phyloP scores from a whole-genome alignment of 2,113 vertebrate genomes.

The Hyperopisus bebe region DNA sequence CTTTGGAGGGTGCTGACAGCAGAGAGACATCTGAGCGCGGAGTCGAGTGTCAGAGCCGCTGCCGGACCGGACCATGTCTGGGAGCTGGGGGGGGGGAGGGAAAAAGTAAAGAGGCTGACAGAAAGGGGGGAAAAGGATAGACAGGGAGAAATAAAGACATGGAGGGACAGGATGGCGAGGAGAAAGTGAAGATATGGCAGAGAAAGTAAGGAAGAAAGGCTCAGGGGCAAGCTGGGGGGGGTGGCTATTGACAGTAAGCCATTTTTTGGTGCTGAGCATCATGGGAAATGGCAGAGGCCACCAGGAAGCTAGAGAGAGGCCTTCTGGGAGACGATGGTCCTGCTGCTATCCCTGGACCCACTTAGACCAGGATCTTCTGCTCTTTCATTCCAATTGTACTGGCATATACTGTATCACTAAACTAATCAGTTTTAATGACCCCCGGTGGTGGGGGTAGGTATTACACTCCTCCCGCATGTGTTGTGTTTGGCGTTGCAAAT shows the following conservation, averaged over 20 bases:
- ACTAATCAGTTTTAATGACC: not conserved
- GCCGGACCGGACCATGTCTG: slow-evolving; percentile 31
- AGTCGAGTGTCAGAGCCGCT: slow-evolving; percentile 41
- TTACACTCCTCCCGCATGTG: not conserved
- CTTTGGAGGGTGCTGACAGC: slow-evolving; percentile 59
- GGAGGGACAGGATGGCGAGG: not conserved
- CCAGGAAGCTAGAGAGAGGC: not conserved
- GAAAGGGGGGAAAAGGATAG: not conserved
- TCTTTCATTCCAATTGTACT: not conserved
- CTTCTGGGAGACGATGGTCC: not conserved
- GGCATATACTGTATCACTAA: not conserved
- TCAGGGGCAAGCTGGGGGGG: not conserved
- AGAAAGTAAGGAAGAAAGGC: not conserved
- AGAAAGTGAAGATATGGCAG: not conserved
- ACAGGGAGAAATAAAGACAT: slow-evolving; percentile 18
- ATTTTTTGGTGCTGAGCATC: not conserved
- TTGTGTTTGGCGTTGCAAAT: not conserved
- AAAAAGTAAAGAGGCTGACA: slow-evolving; percentile 21
- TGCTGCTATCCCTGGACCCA: slow-evolving; percentile 15
- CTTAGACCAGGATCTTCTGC: slow-evolving; percentile 34
- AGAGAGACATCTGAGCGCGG: slow-evolving; percentile 45
- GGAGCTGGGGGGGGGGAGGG: slow-evolving; percentile 35
- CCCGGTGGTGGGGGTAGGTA: not conserved
- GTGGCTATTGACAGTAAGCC: not conserved
- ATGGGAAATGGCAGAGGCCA: not conserved